Conservation (phyloP, 2,797 vertebrate species). For the Nasua narica region DNA sequence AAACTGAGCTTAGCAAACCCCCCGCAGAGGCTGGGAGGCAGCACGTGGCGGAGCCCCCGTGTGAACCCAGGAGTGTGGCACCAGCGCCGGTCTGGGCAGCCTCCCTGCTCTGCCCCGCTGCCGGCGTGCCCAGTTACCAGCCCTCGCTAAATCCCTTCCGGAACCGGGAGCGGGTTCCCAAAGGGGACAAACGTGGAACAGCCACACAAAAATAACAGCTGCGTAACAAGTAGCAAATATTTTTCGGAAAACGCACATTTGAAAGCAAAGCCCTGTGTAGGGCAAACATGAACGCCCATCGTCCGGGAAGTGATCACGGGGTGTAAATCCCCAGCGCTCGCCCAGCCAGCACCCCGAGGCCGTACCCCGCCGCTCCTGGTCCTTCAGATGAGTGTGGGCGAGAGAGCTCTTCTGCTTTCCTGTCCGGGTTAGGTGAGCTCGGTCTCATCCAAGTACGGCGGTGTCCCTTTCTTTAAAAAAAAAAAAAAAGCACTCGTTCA, state of each 20-base stretch:
- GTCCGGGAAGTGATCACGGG: fast-evolving
- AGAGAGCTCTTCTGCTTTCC: not conserved
- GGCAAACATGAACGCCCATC: not conserved
- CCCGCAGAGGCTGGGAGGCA: not conserved
- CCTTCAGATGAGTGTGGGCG: not conserved
- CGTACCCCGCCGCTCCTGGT: fast-evolving
- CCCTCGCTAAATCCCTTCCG: not conserved
- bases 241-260: not conserved
- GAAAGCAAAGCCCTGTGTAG: not conserved
- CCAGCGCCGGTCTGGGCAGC: not conserved
- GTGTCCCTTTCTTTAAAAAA: not conserved
- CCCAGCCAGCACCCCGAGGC: not conserved
- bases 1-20: not conserved
- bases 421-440: not conserved
- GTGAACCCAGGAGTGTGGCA: not conserved
- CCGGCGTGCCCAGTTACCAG: not conserved
- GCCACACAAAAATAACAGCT: not conserved
- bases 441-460: not conserved
- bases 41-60: not conserved
- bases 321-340: fast-evolving
- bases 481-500: no score
- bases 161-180: not conserved
- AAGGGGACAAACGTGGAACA: not conserved
- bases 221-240: not conserved
- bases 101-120: fast-evolving